Evolutionary conservation across 2,797 vertebrate species (phyloP), one percentile per base, ranked within the genome.

Genomic region (Chelon labrosus): DNA sequence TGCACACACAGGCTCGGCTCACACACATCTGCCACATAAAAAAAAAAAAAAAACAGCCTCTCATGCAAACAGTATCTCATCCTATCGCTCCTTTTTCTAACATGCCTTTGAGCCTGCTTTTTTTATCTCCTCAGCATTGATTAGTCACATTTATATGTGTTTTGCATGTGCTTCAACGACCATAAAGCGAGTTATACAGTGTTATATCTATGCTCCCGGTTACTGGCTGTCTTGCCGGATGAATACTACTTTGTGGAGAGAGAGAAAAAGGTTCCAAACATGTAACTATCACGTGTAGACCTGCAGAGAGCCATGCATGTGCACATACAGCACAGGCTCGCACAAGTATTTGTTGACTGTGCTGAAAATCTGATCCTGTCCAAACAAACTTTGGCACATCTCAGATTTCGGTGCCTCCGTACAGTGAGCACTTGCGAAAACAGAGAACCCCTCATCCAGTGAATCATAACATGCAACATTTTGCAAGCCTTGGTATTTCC

Each of bases 61-160:
- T 69, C 61, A 84, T 72, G 67, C 74, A 82, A 86, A 72, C 58
- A 16, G 51, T 65, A 39, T 67, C 54, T 72, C 75, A 39, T 66
- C 66, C 22, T 39, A 51, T 64, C 62, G 73, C 53, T 62, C 60
- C 63, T 19, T 60, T 69, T 75, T 65, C 46, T 20, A n/a, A 53
- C 58, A 42, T 54, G 27, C 41, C 44, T 76, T 73, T 58, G 20
- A 82, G 49, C 42, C 27, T 9, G 51, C 22, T 84, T 46, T 77
- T 58, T 73, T 51, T 20, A 54, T 52, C 25, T 12, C 41, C 6
- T 35, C 4, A 41, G 47, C 52, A 50, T 72, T 49, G 19, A 67
- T 68, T 61, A 42, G 50, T 46, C 54, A 64, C 52, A 20, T 66
- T 71, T 37, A 66, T 7, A 31, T 59, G 64, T 49, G 41, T 37